These are phyloP conservation scores for Hestina assimilis DNA, from an alignment of 1,140 invertebrate genomes.

Conservation along the genomic window DNA sequence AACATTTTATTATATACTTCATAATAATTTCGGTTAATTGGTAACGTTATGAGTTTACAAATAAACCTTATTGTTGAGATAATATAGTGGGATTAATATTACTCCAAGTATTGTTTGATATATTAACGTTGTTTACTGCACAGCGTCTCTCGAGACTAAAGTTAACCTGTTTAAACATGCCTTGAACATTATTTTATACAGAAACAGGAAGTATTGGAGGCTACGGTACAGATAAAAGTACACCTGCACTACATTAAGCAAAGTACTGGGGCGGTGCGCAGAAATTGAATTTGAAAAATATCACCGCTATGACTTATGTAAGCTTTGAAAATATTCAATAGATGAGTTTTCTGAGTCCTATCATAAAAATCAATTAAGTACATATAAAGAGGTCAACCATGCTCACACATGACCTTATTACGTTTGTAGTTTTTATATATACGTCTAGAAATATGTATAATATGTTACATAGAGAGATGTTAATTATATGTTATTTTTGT, in stretches of 20 bases:
- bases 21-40: too few relatives aligned
- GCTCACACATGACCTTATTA: too few relatives aligned
- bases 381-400: not conserved
- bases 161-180: constrained; percentile 35
- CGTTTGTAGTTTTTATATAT: too few relatives aligned
- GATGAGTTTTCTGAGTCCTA: constrained; percentile 5
- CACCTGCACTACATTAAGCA: constrained; percentile 54
- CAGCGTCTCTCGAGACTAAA: constrained; percentile 21
- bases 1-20: too few relatives aligned
- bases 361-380: constrained; percentile 5
- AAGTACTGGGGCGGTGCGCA: constrained; percentile 42
- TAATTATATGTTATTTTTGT: too few relatives aligned
- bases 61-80: too few relatives aligned
- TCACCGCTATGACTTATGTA: constrained; percentile 28
- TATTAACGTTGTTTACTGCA: constrained; percentile 19
- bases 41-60: too few relatives aligned
- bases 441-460: too few relatives aligned
- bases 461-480: too few relatives aligned
- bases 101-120: constrained; percentile 12
- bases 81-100: constrained; percentile 10
- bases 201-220: constrained; percentile 30
- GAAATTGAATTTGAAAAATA: constrained; percentile 61
- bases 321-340: constrained; percentile 35
- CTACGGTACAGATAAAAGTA: constrained; percentile 25
- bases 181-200: constrained; percentile 45